Percentiles rank a stretch among this genome's conserved stretches.
Conservation (phyloP, 92 coral and sea anemone species). For the Blastomussa wellsi region DNA sequence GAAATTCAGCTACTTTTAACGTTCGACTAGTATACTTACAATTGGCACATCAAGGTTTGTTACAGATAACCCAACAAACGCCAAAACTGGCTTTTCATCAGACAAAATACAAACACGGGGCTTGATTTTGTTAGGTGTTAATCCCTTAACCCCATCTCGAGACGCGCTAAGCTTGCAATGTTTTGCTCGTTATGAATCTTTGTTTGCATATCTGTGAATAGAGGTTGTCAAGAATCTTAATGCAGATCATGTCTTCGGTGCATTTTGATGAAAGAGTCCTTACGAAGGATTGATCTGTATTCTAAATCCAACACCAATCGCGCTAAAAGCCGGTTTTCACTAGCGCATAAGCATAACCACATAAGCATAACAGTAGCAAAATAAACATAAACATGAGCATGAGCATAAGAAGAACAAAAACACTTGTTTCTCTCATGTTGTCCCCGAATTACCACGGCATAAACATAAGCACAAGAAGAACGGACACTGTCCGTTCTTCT, state of each 20-base stretch:
- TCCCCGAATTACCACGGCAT: no score
- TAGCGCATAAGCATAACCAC: no score
- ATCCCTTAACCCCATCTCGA: slow-evolving; percentile 24
- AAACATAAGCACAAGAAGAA: no score
- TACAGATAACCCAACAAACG: neutral
- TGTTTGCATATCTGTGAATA: slow-evolving; percentile 6
- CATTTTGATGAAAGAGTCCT: neutral
- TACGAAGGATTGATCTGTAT: neutral
- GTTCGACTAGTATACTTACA: neutral
- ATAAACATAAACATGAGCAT: no score
- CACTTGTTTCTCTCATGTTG: no score
- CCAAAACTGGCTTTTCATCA: neutral
- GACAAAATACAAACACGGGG: neutral
- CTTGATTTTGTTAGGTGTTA: neutral
- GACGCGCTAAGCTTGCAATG: slow-evolving; percentile 6
- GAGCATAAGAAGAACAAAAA: no score
- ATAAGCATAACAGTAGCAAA: no score
- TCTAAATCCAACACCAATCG: neutral
- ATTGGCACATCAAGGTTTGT: neutral
- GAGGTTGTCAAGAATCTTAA: neutral
- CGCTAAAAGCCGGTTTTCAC: no score
- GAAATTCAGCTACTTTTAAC: neutral
- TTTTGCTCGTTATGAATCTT: slow-evolving; percentile 1
- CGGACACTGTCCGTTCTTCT: no score
- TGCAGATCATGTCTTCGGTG: neutral